Evolutionary conservation across 2,888 invertebrate species (phyloP), one percentile per base, ranked within the genome.

Genomic region (Drosophila anceps): DNA sequence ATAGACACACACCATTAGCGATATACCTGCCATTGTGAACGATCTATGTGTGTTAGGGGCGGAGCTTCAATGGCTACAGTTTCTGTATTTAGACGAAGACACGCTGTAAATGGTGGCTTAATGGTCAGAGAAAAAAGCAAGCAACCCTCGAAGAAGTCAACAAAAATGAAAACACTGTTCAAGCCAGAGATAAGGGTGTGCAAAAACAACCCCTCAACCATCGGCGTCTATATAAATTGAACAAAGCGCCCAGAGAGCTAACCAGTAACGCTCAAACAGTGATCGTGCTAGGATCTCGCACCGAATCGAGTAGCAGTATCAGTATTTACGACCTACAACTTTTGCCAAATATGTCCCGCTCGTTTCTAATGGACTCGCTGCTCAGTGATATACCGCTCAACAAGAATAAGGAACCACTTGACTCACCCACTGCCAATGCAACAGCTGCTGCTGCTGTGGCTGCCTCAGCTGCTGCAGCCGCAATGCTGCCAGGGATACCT

Each of bases 291-390:
- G 79, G 75, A 70, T 60, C 69, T 54, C 61, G 44, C 15, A 39
- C 13, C 50, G 12, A 43, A 66, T 20, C 10, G 18, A 24, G 15
- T 44, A 51, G 8, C 39, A 10, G 43, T 24, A 24, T 3, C 24
- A 24, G 18, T 43, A 44, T 39, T n/a, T 27, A 18, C 10, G 9
- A 35, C 9, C 20, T 8, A 35, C 8, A 20, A 9, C 35, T 18
- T 13, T 33, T 20, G 15, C 15, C 10, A n/a, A 50, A 33, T 6
- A 97, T 97, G 96, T 97, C 97, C 71, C 95, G 96, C 81, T 97
- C 96, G 78, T 97, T 97, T 91, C 92, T 96, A 65, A 96, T 97
- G 90, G 97, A 97, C 90, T 96, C 97, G 59, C 93, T 97, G 65
- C 96, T 97, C 78, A 95, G 95, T 93, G 95, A 94, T 87, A 95